Evolutionary conservation across 1,140 invertebrate genomes (phyloP).

Genomic region (Heliconius melpomene): DNA sequence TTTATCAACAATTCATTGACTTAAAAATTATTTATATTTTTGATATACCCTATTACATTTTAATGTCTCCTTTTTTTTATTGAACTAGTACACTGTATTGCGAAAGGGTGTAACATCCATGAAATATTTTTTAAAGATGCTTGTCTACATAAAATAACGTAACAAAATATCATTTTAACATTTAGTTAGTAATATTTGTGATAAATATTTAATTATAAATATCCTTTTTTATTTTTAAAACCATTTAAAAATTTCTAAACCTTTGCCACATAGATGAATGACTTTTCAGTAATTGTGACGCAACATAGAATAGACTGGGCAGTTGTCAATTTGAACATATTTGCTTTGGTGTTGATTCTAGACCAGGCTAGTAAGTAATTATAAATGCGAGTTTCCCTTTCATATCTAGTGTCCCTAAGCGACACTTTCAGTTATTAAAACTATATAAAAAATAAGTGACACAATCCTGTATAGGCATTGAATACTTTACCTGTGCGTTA

Average conservation of each 20-base stretch:
- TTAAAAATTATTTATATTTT: no score
- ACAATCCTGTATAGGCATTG: neutral
- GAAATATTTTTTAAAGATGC: no score
- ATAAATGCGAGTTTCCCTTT: neutral
- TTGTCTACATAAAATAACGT: neutral
- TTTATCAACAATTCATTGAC: no score
- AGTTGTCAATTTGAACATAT: slow-evolving; percentile 30
- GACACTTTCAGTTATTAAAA: neutral
- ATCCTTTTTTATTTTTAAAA: neutral
- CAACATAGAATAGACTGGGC: slow-evolving; percentile 1
- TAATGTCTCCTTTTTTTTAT: no score
- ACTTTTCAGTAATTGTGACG: slow-evolving; percentile 36
- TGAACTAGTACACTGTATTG: no score
- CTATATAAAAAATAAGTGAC: neutral
- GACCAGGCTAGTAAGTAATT: neutral
- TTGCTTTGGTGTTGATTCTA: neutral
- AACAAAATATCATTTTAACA: neutral
- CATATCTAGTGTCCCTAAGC: neutral
- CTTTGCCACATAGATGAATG: slow-evolving; percentile 43
- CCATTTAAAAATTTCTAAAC: slow-evolving; percentile 36
- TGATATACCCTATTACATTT: no score
- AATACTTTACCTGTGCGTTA: neutral
- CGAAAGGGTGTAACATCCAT: no score
- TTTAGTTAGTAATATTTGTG: neutral
- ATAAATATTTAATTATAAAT: neutral